These are phyloP conservation scores for Megamerina dolium DNA, from an alignment of 2,888 invertebrate genomes.

Conservation along the genomic window DNA sequence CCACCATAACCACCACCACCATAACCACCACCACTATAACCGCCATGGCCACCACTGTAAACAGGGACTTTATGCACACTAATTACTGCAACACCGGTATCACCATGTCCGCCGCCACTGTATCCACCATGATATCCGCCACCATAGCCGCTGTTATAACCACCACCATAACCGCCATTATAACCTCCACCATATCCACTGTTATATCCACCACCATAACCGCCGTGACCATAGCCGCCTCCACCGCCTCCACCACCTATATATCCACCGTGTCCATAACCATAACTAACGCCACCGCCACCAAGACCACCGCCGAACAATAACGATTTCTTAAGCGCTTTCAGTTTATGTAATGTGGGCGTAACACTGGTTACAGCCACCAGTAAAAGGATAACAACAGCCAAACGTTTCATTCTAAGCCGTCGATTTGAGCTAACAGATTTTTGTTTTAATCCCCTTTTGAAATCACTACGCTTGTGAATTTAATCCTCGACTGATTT, in stretches of 20 bases:
- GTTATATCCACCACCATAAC: slow-evolving; percentile 25
- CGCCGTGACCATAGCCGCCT: slow-evolving; percentile 27
- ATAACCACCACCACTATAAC: slow-evolving; percentile 24
- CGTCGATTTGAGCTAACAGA: background rate
- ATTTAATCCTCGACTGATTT: slow-evolving; percentile 14
- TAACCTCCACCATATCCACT: slow-evolving; percentile 32
- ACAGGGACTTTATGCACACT: slow-evolving; percentile 36
- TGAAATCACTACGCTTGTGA: slow-evolving; percentile 4
- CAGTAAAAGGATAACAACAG: slow-evolving; percentile 12
- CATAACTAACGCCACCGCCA: slow-evolving; percentile 12
- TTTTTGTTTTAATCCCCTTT: background rate
- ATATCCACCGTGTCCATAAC: slow-evolving; percentile 27
- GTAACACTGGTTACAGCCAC: slow-evolving; percentile 13
- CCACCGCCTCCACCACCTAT: slow-evolving; percentile 37
- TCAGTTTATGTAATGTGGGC: slow-evolving; percentile 17
- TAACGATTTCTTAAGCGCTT: slow-evolving; percentile 16
- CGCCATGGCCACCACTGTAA: slow-evolving; percentile 7
- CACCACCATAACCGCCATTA: slow-evolving; percentile 21
- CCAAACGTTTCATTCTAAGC: slow-evolving; percentile 16
- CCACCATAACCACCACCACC: slow-evolving; percentile 52
- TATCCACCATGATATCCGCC: too few species aligned
- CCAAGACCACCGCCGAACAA: slow-evolving; percentile 15
- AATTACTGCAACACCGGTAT: slow-evolving; percentile 28
- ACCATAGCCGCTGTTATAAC: background rate
- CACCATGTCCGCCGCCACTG: slow-evolving; percentile 37